Evolutionary conservation across 2,797 vertebrate species (phyloP), one percentile per base, ranked within the genome.

Genomic region (Lutjanus argentimaculatus): DNA sequence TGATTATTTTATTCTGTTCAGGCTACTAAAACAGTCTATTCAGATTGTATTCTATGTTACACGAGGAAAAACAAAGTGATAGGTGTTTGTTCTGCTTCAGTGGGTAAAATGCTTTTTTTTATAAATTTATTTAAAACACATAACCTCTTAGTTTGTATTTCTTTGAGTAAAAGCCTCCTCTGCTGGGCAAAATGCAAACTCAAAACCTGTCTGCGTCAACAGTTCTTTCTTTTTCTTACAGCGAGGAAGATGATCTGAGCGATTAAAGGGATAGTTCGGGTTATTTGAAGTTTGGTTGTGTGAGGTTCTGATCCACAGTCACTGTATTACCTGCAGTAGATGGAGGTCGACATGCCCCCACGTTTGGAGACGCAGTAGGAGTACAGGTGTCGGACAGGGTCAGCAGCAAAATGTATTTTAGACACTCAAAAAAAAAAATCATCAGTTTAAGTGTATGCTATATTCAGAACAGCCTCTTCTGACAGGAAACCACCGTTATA

Each of bases 51-150:
- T 92, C 83, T 93, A 81, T 95, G 93, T 95, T 94, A 92, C 90
- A 93, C 71, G 25, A 94, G 91, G 88, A 93, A 92, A 94, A 94
- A 85, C 77, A 94, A 30, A 94, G 93, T 94, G 92, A 90, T 95
- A 89, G 91, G 87, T 96, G 94, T 96, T 90, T 90, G 91, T 96
- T 96, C 94, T 93, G 95, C 95, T 96, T 96, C 91, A 94, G 93
- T 96, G 94, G 94, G 91, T 92, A 94, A 30, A 95, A 94, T 92
- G 92, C 89, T 86, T 91, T 75, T 85, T 90, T 89, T 81, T 90
- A 94, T 95, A 95, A 95, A 95, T 95, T 96, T 96, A 96, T 96
- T 95, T 96, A 96, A 96, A 95, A 94, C 91, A 88, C 90, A 82
- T 61, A 86, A 87, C 86, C 76, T 89, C 81, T 88, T 90, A 80